These are phyloP conservation scores for Hypsibius dujardini DNA, from an alignment of 1,140 invertebrate species.

Conservation along the genomic window DNA sequence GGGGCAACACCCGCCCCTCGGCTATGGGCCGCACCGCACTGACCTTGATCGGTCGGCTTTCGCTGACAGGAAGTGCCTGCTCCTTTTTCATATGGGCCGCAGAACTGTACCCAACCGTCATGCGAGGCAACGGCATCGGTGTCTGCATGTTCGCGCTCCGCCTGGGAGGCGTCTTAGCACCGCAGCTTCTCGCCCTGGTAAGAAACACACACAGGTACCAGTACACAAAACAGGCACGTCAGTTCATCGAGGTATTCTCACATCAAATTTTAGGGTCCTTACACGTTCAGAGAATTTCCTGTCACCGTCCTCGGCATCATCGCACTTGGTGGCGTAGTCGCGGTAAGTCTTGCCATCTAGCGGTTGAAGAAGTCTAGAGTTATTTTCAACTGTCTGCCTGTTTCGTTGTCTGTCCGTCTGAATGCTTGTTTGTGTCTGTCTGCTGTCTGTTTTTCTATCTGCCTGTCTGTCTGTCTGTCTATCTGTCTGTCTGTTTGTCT, in stretches of 20 bases:
- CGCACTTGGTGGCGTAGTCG: not conserved
- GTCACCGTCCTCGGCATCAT: not conserved
- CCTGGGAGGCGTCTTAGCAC: not conserved
- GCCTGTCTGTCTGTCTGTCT: no score
- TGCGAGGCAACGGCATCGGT: slow-evolving; percentile 4
- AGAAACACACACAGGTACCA: not conserved
- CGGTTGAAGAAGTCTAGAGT: no score
- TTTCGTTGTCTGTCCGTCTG: no score
- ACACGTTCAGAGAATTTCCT: slow-evolving; percentile 10
- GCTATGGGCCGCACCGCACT: not conserved
- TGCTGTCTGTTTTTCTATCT: no score
- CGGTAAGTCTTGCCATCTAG: not conserved
- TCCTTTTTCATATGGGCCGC: not conserved
- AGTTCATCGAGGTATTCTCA: not conserved
- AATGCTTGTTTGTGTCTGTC: no score
- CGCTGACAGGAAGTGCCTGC: not conserved
- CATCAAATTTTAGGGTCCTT: not conserved
- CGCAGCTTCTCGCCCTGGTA: not conserved
- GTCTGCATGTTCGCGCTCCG: not conserved
- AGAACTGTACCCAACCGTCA: not conserved
- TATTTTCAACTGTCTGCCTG: no score
- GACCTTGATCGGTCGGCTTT: not conserved
- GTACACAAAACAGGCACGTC: not conserved
- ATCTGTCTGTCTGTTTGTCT: no score
- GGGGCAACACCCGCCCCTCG: not conserved